Base-by-base conservation (phyloP, 2,797 vertebrate species). In the Moxostoma hubbsi region DNA sequence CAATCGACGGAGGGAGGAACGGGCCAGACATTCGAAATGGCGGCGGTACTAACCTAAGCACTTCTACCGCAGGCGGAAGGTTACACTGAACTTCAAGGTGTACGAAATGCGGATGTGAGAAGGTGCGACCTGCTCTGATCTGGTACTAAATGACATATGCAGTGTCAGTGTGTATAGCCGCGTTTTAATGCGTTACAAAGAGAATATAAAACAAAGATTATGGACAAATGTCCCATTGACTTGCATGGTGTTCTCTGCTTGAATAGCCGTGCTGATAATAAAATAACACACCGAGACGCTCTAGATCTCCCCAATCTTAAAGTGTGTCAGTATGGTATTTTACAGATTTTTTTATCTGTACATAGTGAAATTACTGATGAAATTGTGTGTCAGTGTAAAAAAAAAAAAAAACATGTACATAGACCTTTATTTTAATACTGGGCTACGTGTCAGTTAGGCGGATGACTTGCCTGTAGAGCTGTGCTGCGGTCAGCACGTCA, bases 21-120 rank as follows among this genome's bases (percentile, higher is more conserved):
- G 93, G 95, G 93, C 92, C 93, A 94, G 94, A 96, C 97, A 96
- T 98, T 95, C 96, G 98, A 99, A 98, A 99, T 99, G 97, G 97
- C 96, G 96, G 95, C 95, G 91, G 91, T 91, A 88, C 93, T 84
- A 92, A 94, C 96, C 96, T 95, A 93, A 96, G 94, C 93, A 97
- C 97, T 92, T 93, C 93, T 94, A 94, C 96, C 80, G 96, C 95
- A 95, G 95, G 97, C 97, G 97, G 96, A 98, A 85, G 96, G 93
- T 94, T 97, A 94, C 93, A 86, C 36, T 69, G 69, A 90, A 83
- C 83, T 77, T 87, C 80, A 84, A 83, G 89, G 87, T 75, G 86
- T 45, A 86, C 11, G 82, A 82, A 87, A 86, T 89, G 73, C 73
- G 63, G 70, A 54, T 74, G 61, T 61, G 16, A 63, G 16, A 49